Base-by-base conservation (phyloP, 2,888 invertebrate species). In the Acholoe squamosa region DNA sequence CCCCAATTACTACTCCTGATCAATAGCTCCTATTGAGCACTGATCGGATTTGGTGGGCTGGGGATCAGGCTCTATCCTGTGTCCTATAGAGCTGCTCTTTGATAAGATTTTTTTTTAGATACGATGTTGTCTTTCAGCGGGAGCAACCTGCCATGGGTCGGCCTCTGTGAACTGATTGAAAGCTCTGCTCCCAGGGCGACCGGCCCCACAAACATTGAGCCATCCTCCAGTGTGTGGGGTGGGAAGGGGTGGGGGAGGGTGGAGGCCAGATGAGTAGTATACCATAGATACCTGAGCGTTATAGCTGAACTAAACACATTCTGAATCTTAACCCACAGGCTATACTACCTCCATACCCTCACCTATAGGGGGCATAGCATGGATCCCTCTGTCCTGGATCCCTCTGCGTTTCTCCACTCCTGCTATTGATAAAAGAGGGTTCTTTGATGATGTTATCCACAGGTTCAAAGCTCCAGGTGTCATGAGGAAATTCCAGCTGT, bases 11-110 rank as follows among this genome's bases (percentile, higher is more conserved):
- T 7, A 16, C 76, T n/a, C 0, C 80, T 34, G 43, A 80, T 80
- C 80, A 43, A 80, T 80, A 33, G n/a, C 16, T 34, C 34, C 80
- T 34, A 80, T 80, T 80, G 80, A 33, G 80, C 80, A 16, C 25
- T 80, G 80, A 80, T 80, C 33, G 80, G 43, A 43, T 34, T 80
- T 80, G 34, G 34, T 34, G 43, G 80, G 16, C 33, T 14, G 61
- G 61, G 61, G n/a, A 61, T 61, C 61, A n/a, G n/a, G 61, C n/a
- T 61, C 61, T 3, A 19, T 61, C 61, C n/a, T 19, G 19, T 61
- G n/a, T 61, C 61, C 61, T 61, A 3, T 61, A 14, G 19, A 61
- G 61, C 61, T n/a, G 61, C 61, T 19, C 61, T 61, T 61, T 61
- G 61, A 61, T 61, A 19, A n/a, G n/a, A 19, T n/a, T 61, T 61